phyloP scores from a whole-genome alignment of 2,113 vertebrate species.

The Jaculus jaculus region DNA sequence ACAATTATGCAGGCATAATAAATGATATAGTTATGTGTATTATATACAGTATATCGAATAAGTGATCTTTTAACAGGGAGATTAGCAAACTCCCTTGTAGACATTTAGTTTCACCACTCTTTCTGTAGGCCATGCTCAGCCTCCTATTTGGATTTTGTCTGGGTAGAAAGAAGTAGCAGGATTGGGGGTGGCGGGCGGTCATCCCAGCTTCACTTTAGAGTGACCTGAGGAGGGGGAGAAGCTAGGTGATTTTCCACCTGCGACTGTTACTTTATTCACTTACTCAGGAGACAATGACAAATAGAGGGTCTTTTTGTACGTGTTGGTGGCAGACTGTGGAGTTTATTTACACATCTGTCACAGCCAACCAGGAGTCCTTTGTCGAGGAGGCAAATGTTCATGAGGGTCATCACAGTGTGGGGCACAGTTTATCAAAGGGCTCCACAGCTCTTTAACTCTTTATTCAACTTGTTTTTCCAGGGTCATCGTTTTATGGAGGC shows the following conservation, averaged over 20 bases:
- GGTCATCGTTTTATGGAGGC: not conserved
- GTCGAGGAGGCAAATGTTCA: not conserved
- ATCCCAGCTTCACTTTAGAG: not conserved
- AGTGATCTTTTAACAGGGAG: no score
- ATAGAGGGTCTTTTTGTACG: not conserved
- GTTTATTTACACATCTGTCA: not conserved
- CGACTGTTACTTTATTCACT: not conserved
- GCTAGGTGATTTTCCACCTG: not conserved
- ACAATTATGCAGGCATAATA: not conserved
- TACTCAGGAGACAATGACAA: not conserved
- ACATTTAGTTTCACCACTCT: not conserved
- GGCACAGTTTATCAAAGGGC: not conserved
- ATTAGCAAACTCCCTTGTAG: no score
- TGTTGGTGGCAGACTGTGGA: not conserved
- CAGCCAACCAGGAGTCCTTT: not conserved
- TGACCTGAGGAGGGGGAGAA: not conserved
- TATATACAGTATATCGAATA: no score
- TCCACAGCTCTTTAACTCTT: not conserved
- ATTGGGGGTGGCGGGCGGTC: fast-evolving
- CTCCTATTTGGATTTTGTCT: no score
- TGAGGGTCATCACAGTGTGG: fast-evolving
- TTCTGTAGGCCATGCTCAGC: not conserved
- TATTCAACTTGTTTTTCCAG: not conserved
- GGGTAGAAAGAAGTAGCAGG: not conserved
- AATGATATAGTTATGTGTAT: not conserved